A percentile compares a stretch with the other conserved stretches of the same genome.
Conservation (phyloP, 2,888 invertebrate species). For the Lithophane leautieri region DNA sequence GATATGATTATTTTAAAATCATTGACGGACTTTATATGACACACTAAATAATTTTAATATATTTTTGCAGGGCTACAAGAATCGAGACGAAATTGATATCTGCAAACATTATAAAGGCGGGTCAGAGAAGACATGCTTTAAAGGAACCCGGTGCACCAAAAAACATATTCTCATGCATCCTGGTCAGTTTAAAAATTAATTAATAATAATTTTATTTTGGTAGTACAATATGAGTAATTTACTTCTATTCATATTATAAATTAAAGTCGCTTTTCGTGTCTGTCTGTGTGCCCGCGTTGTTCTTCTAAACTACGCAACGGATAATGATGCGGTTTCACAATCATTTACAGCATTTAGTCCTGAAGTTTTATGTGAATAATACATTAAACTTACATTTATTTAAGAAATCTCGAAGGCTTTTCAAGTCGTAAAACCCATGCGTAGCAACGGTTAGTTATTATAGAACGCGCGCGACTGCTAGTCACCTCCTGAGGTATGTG, state of each 20-base stretch:
- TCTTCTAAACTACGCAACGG: not conserved
- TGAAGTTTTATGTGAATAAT: too few species aligned
- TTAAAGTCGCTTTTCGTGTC: not conserved
- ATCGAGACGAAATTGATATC: constrained; percentile 85
- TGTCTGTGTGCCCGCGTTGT: not conserved
- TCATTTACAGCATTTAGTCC: not conserved
- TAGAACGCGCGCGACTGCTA: too few species aligned
- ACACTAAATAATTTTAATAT: not conserved
- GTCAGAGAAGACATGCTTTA: constrained; percentile 85
- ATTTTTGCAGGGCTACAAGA: constrained; percentile 81
- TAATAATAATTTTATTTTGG: not conserved
- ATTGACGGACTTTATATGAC: too few species aligned
- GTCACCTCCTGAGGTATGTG: too few species aligned
- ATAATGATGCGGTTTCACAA: not conserved
- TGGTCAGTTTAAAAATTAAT: constrained; percentile 70
- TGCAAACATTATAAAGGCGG: constrained; percentile 87
- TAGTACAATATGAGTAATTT: not conserved
- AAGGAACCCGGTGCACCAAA: constrained; percentile 83
- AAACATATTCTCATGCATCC: constrained; percentile 83
- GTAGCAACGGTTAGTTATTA: too few species aligned
- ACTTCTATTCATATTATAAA: not conserved
- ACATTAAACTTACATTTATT: not conserved
- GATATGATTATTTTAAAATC: not conserved
- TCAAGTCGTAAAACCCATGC: too few species aligned
- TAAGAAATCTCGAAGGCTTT: not conserved